A percentile compares a stretch with the other conserved stretches of the same genome.
phyloP scores from a whole-genome alignment of 2,113 vertebrate species.

The chimpanzee (Pan troglodytes) region NHGRI_mPanTro3-v2.1_pri NC_072421.2:56504001-56504500 shows the following conservation, averaged over 20 bases:
- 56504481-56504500: not conserved
- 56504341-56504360: not conserved
- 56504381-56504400: not conserved
- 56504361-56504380: not conserved
- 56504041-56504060: not conserved
- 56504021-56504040: not conserved
- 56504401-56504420: not conserved
- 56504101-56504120: not conserved
- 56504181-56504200: not conserved
- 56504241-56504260: not conserved
- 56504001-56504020: not conserved
- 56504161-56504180: not conserved
- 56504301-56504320: not conserved
- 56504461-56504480: not conserved
- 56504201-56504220: not conserved
- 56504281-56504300: not conserved
- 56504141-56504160: not conserved
- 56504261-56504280: not conserved
- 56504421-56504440: not conserved
- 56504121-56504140: not conserved
- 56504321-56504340: not conserved
- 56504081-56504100: not conserved
- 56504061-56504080: not conserved
- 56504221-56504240: not conserved
- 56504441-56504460: not conserved